Conservation (phyloP, 2,888 invertebrate genomes). For the Alloscopus bannaensis region DNA sequence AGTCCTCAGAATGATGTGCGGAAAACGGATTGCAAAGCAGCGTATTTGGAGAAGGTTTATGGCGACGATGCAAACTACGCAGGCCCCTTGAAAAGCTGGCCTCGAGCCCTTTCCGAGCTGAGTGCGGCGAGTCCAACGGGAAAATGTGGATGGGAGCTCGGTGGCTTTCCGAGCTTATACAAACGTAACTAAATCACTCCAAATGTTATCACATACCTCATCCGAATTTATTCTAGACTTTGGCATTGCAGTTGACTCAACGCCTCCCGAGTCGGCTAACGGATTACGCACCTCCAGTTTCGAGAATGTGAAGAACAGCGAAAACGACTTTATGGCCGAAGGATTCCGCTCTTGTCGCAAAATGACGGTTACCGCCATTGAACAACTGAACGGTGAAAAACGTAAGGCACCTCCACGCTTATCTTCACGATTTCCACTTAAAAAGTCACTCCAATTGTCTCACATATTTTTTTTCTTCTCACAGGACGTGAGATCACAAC, state of each 20-base stretch:
- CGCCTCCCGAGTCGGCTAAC: background rate
- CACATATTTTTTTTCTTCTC: background rate
- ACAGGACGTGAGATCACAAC: constrained; percentile 9
- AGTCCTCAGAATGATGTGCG: background rate
- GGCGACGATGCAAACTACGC: background rate
- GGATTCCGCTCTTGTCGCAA: constrained; percentile 14
- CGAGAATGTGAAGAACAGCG: background rate
- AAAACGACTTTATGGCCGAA: background rate
- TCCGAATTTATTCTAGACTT: background rate
- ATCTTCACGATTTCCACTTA: background rate
- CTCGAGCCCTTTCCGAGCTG: background rate
- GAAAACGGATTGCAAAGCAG: background rate
- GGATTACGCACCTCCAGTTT: background rate
- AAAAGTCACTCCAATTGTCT: background rate
- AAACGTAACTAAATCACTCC: background rate
- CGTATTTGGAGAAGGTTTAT: background rate
- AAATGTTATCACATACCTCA: no score
- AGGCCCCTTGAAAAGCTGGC: background rate
- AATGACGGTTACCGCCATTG: background rate
- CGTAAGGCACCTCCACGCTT: no score
- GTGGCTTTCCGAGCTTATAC: constrained; percentile 2
- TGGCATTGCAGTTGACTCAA: background rate
- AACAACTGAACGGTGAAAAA: constrained; percentile 1
- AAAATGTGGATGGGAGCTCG: background rate
- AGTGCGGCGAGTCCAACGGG: background rate